Evolutionary conservation across 2,888 invertebrate genomes (phyloP), one percentile per base, ranked within the genome.

Genomic region (Ophion costatus): DNA sequence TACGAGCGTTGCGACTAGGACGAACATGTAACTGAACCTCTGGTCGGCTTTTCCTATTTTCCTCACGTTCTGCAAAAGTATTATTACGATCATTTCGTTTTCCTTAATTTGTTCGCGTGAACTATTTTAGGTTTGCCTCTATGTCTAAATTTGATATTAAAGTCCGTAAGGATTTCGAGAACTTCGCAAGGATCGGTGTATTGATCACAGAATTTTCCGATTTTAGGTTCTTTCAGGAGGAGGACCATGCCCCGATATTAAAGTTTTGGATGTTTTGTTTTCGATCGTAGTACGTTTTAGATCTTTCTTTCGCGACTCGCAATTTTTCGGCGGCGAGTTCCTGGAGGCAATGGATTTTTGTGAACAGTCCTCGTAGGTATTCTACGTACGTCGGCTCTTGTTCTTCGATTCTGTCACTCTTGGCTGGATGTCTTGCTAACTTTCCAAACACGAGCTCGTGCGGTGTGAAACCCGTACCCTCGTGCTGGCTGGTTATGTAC

Each of bases 401-500:
- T 67, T 73, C 66, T 14, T 80, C 80, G n/a, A 73, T 61, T 17
- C 59, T 17, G n/a, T 45, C 59, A 14, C 66, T n/a, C 0, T 5
- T 45, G 7, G 74, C 22, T 11, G 80, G 80, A 51, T 75, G 74
- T 22, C 85, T 66, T 1, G 82, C 82, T 0, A 61, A 22, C 56
- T 76, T 75, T 14, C 82, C 85, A 24, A 80, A 86, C 42, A 88
- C 85, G 42, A 88, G 45, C n/a, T 89, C 83, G 29, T 81, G 75
- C 0, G 87, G 85, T 2, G 86, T 82, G 22, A 71, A 85, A 2
- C 85, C 81, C 2, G 87, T 87, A 0, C 82, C 81, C 11, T 85
- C 82, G 59, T 86, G 84, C 24, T 56, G 59, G 57, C 86, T 87
- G 0, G 84, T 82, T 38, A 86, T 87, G 20, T 85, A 87, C 0